These are phyloP conservation scores for Strigamia transsilvanica DNA, from an alignment of 2,888 invertebrate genomes.

Conservation along the genomic window DNA sequence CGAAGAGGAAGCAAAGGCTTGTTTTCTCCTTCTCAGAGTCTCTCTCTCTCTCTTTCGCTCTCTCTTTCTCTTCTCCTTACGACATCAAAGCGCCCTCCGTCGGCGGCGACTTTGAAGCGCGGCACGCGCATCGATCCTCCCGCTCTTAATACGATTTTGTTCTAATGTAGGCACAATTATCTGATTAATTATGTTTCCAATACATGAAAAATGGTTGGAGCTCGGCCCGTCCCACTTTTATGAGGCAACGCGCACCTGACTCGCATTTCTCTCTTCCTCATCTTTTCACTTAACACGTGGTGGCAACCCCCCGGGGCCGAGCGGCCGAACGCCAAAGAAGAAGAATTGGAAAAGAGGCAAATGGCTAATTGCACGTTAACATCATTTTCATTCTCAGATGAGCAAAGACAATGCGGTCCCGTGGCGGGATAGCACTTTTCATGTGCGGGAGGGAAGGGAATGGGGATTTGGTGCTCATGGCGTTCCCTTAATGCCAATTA, in stretches of 20 bases:
- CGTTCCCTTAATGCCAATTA: slow-evolving; percentile 43
- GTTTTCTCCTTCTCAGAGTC: neutral
- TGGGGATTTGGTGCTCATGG: slow-evolving; percentile 24
- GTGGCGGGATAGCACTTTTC: slow-evolving; percentile 26
- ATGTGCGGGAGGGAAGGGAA: neutral
- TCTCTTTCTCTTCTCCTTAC: slow-evolving; percentile 7
- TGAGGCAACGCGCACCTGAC: slow-evolving; percentile 1
- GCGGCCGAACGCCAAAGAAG: slow-evolving; percentile 42
- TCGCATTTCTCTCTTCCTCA: slow-evolving; percentile 5
- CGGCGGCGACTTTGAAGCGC: slow-evolving; percentile 56
- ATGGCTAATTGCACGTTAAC: slow-evolving; percentile 51
- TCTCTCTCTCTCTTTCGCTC: neutral
- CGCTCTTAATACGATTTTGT: slow-evolving; percentile 56
- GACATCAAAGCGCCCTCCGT: slow-evolving; percentile 53
- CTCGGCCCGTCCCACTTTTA: slow-evolving; percentile 44
- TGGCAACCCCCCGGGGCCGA: neutral
- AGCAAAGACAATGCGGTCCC: slow-evolving; percentile 45
- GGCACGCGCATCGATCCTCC: slow-evolving; percentile 55
- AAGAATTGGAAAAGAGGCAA: neutral
- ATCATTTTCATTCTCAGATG: slow-evolving; percentile 45
- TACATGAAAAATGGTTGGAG: slow-evolving; percentile 56
- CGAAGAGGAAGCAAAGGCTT: slow-evolving; percentile 49
- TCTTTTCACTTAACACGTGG: slow-evolving; percentile 51
- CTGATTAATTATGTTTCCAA: slow-evolving; percentile 57
- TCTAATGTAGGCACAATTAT: slow-evolving; percentile 57